phyloP scores from a whole-genome alignment of 2,888 invertebrate genomes.

The Dynastes grantii region DNA sequence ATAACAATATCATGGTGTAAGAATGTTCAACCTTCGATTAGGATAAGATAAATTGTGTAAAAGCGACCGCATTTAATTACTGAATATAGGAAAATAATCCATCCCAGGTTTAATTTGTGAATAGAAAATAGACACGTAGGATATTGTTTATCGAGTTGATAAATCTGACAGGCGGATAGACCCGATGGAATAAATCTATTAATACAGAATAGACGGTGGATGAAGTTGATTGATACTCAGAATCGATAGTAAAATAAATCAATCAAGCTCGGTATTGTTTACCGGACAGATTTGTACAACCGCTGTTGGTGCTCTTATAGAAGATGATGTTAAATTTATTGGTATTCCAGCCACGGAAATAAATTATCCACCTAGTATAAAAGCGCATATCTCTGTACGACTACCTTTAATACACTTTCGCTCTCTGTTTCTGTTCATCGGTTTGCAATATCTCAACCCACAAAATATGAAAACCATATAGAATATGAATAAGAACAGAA shows the following conservation, averaged over 20 bases:
- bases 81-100: conserved; percentile 9
- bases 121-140: conserved; percentile 25
- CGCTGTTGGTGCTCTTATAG: conserved; percentile 41
- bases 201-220: conserved; percentile 35
- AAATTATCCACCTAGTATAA: conserved; percentile 35
- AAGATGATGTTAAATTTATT: conserved; percentile 41
- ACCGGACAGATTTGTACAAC: conserved; percentile 45
- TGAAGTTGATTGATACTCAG: conserved; percentile 46
- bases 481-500: not conserved
- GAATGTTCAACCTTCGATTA: not conserved
- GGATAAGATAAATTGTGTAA: conserved; percentile 14
- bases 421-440: not conserved
- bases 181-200: conserved; percentile 41
- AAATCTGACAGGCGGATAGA: conserved; percentile 35
- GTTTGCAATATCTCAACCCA: conserved; percentile 9
- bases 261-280: conserved; percentile 45
- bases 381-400: conserved; percentile 10
- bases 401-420: conserved; percentile 17
- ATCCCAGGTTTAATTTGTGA: conserved; percentile 17
- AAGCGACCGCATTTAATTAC: conserved; percentile 9
- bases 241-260: conserved; percentile 46
- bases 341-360: conserved; percentile 19
- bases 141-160: conserved; percentile 36
- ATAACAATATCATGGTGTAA: not conserved
- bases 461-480: conserved; percentile 1